A percentile compares a stretch with the other conserved stretches of the same genome.
These are phyloP conservation scores for Drosophila baimaii DNA, from an alignment of 1,140 invertebrate genomes.

Conservation along the genomic window DNA sequence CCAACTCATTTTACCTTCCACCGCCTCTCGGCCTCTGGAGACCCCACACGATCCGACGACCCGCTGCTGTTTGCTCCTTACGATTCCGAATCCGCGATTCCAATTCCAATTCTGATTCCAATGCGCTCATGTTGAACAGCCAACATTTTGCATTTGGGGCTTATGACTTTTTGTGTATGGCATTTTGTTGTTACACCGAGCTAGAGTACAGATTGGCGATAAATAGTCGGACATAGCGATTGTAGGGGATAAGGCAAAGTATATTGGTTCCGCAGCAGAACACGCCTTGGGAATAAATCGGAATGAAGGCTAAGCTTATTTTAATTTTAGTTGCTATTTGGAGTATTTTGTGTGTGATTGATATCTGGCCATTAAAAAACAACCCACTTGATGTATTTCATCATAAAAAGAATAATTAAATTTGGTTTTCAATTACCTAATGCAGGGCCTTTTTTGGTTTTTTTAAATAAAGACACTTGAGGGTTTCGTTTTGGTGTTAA, in stretches of 20 bases:
- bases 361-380: slow-evolving; percentile 20
- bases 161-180: slow-evolving; percentile 36
- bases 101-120: slow-evolving; percentile 20
- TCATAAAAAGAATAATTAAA: slow-evolving; percentile 11
- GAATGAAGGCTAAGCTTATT: slow-evolving; percentile 24
- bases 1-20: background rate
- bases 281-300: slow-evolving; percentile 26
- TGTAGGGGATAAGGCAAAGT: slow-evolving; percentile 41
- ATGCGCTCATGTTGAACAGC: slow-evolving; percentile 59
- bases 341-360: slow-evolving; percentile 25
- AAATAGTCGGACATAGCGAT: slow-evolving; percentile 37
- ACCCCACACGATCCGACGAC: slow-evolving; percentile 55
- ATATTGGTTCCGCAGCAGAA: slow-evolving; percentile 21
- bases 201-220: slow-evolving; percentile 52
- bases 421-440: slow-evolving; percentile 4
- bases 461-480: background rate
- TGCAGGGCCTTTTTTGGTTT: background rate
- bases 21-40: slow-evolving; percentile 8
- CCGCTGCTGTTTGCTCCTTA: slow-evolving; percentile 34
- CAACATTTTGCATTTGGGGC: slow-evolving; percentile 59
- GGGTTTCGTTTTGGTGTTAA: background rate
- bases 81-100: slow-evolving; percentile 22
- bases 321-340: slow-evolving; percentile 17
- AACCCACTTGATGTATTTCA: slow-evolving; percentile 1
- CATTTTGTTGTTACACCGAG: slow-evolving; percentile 53